A percentile compares a stretch with the other conserved stretches of the same genome.
phyloP scores from a whole-genome alignment of 2,113 vertebrate species.

The Lepidothrix coronata region DNA sequence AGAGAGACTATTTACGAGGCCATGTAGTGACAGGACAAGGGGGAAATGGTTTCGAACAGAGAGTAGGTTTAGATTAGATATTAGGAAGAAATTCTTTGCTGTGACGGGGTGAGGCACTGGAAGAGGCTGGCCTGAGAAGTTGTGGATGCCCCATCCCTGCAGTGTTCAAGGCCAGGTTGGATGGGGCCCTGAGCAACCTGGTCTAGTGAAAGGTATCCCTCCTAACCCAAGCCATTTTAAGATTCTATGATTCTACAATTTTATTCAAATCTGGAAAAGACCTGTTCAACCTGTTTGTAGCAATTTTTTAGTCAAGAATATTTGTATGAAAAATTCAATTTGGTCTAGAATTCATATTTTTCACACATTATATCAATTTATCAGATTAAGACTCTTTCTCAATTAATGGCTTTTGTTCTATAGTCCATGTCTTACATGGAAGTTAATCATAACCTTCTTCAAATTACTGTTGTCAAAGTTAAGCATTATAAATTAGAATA shows the following conservation, averaged over 20 bases:
- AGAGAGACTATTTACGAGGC: background rate
- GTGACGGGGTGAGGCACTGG: background rate
- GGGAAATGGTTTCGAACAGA: background rate
- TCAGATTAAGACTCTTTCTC: background rate
- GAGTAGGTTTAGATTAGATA: background rate
- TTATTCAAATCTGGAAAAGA: background rate
- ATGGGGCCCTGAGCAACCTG: background rate
- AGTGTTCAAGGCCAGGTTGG: background rate
- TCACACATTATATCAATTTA: background rate
- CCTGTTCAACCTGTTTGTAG: background rate
- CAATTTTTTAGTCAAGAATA: background rate
- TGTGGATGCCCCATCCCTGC: background rate
- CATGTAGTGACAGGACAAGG: background rate
- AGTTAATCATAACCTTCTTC: background rate
- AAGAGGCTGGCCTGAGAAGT: background rate
- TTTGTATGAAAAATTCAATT: background rate
- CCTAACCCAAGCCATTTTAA: background rate
- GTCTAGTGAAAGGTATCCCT: background rate
- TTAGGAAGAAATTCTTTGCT: background rate
- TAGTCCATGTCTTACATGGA: background rate
- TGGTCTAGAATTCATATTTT: background rate
- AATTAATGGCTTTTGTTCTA: background rate
- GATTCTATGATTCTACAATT: background rate
- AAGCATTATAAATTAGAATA: background rate
- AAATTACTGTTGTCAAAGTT: background rate